Percentiles rank a stretch among this genome's conserved stretches.
These are phyloP conservation scores for silkworm (Bombyx mori) DNA, from an alignment of 1,140 invertebrate genomes.

Conservation along the genomic window ASM3026992v2 NC_085117.1:12370501-12371000, in stretches of 20 bases:
- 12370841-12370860: no score
- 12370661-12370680: constrained; percentile 6
- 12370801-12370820: constrained; percentile 21
- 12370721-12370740: constrained; percentile 86
- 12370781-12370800: constrained; percentile 35
- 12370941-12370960: no score
- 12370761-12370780: constrained; percentile 74
- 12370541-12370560: neutral
- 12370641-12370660: constrained; percentile 73
- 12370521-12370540: constrained; percentile 77
- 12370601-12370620: constrained; percentile 76
- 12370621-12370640: constrained; percentile 79
- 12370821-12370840: no score
- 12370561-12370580: constrained; percentile 7
- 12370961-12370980: no score
- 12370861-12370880: no score
- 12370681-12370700: neutral
- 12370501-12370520: constrained; percentile 90
- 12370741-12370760: constrained; percentile 81
- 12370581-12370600: constrained; percentile 5
- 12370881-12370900: no score
- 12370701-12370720: constrained; percentile 11
- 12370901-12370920: no score
- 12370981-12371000: no score
- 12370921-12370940: no score